A percentile compares a stretch with the other conserved stretches of the same genome.
Conservation (phyloP, 2,797 vertebrate genomes). For the Coreius guichenoti region DNA sequence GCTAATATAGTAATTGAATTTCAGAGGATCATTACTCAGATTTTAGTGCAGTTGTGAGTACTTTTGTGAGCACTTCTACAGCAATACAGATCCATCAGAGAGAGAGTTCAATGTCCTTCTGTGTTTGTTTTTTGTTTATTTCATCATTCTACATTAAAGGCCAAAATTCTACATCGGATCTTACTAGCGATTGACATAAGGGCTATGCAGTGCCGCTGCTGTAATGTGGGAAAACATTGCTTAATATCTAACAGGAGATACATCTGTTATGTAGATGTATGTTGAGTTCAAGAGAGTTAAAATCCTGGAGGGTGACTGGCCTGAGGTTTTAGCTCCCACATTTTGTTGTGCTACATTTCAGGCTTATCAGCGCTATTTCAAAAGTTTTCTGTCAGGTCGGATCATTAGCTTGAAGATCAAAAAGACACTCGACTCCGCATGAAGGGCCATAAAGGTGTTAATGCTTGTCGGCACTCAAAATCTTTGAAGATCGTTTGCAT, state of each 20-base stretch:
- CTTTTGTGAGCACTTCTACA: neutral
- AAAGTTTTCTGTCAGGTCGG: slow-evolving; percentile 8
- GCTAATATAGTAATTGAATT: neutral
- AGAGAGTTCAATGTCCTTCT: slow-evolving; percentile 30
- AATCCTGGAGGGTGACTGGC: slow-evolving; percentile 12
- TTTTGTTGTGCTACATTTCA: slow-evolving; percentile 3
- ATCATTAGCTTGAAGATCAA: slow-evolving; percentile 24
- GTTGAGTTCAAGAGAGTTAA: slow-evolving; percentile 2
- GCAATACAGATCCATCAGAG: neutral
- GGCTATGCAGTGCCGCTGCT: slow-evolving; percentile 10
- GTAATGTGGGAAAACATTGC: slow-evolving; percentile 27
- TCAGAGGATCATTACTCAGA: neutral
- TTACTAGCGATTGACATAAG: neutral
- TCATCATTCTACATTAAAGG: slow-evolving; percentile 6
- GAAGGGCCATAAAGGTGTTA: slow-evolving; percentile 9
- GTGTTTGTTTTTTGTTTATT: slow-evolving; percentile 43
- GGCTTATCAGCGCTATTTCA: neutral
- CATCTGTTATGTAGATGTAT: slow-evolving; percentile 24
- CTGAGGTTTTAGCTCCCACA: slow-evolving; percentile 24
- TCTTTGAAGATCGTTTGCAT: slow-evolving; percentile 19
- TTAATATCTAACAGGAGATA: slow-evolving; percentile 19
- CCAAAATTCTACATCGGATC: neutral
- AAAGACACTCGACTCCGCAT: neutral
- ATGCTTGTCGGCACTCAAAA: neutral
- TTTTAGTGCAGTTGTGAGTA: slow-evolving; percentile 7